These are phyloP conservation scores for Deilephila porcellus DNA, from an alignment of 2,888 invertebrate species.

Conservation along the genomic window DNA sequence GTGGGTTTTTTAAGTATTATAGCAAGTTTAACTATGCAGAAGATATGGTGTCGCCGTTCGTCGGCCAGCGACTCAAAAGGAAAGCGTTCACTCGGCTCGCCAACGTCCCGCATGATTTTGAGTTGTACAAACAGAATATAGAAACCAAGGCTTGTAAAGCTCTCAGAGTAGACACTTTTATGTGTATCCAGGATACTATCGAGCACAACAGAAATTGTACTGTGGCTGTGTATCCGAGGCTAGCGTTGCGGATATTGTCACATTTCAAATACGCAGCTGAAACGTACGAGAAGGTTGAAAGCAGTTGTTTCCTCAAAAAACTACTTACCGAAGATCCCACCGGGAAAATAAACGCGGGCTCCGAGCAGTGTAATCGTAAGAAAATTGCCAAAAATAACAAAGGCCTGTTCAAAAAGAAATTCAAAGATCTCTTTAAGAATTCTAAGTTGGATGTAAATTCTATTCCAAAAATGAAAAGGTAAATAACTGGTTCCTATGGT, in stretches of 20 bases:
- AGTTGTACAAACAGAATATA: conserved; percentile 65
- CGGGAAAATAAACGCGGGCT: neutral
- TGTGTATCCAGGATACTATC: conserved; percentile 87
- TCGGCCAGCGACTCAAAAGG: conserved; percentile 77
- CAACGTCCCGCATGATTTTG: conserved; percentile 57
- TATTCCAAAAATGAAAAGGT: conserved; percentile 19
- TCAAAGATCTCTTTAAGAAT: conserved; percentile 14
- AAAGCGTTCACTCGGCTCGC: conserved; percentile 59
- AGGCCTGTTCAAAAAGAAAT: conserved; percentile 9
- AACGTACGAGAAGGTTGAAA: conserved; percentile 43
- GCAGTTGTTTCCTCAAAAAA: conserved; percentile 44
- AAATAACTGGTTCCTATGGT: neutral
- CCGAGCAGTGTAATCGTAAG: neutral
- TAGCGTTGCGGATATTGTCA: conserved; percentile 43
- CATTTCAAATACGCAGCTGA: conserved; percentile 49
- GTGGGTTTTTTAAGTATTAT: conserved; percentile 87
- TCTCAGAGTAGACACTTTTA: conserved; percentile 57
- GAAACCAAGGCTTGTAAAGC: conserved; percentile 44
- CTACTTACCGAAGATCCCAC: conserved; percentile 32
- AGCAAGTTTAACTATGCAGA: conserved; percentile 81
- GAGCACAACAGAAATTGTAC: conserved; percentile 83
- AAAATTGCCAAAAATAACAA: conserved; percentile 31
- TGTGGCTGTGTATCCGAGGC: conserved; percentile 48
- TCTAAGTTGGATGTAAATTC: conserved; percentile 1
- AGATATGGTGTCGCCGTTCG: conserved; percentile 84